phyloP scores from a whole-genome alignment of 2,888 invertebrate genomes.

The Rapana venosa region DNA sequence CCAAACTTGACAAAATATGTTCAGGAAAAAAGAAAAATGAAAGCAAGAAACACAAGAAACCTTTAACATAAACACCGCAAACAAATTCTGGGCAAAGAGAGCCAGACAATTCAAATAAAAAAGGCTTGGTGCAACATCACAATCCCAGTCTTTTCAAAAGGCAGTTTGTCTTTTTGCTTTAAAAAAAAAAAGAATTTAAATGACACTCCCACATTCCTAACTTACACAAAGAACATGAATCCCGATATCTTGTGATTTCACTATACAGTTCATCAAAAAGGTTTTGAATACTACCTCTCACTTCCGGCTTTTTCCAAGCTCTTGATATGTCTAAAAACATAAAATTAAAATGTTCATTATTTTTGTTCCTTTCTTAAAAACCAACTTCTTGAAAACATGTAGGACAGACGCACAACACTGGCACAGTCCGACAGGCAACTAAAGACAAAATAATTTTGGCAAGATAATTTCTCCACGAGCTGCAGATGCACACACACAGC shows the following conservation, averaged over 20 bases:
- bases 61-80: slow-evolving; percentile 51
- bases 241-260: not conserved
- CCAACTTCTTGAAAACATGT: not conserved
- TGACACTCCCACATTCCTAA: too few relatives aligned
- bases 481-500: not conserved
- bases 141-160: not conserved
- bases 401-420: not conserved
- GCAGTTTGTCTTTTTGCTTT: not conserved
- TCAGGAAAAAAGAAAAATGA: slow-evolving; percentile 35
- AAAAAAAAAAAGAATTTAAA: too few relatives aligned
- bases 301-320: slow-evolving; percentile 5
- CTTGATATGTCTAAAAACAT: not conserved
- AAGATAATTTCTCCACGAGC: not conserved
- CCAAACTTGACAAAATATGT: slow-evolving; percentile 23
- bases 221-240: not conserved
- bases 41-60: slow-evolving; percentile 29
- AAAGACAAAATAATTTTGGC: slow-evolving; percentile 2
- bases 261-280: not conserved
- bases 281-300: not conserved
- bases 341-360: not conserved
- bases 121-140: slow-evolving; percentile 27
- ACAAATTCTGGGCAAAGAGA: slow-evolving; percentile 40
- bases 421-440: slow-evolving; percentile 6
- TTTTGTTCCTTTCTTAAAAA: not conserved
- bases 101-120: not conserved